Evolutionary conservation across 2,888 invertebrate species (phyloP).

Genomic region (Erpobdella octoculata): DNA sequence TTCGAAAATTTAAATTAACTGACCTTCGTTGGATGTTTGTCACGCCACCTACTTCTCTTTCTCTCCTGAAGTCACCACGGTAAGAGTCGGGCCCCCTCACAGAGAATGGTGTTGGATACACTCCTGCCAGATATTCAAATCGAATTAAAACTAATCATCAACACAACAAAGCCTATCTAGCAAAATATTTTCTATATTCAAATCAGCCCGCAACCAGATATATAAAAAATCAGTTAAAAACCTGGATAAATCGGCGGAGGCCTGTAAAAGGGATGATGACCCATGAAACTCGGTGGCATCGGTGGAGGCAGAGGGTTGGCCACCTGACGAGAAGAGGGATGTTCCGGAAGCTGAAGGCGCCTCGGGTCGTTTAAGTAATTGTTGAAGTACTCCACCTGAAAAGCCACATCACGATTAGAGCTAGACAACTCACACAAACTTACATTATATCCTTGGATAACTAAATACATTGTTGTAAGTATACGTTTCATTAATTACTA

Average conservation of each 20-base stretch:
- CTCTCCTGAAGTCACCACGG: slow-evolving; percentile 26
- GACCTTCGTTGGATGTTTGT: too few relatives aligned
- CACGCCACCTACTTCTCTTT: too few relatives aligned
- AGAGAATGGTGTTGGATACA: slow-evolving; percentile 17
- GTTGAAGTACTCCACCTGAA: slow-evolving; percentile 84
- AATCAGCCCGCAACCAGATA: too few relatives aligned
- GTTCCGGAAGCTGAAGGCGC: slow-evolving; percentile 81
- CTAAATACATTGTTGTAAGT: not conserved
- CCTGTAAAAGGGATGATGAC: slow-evolving; percentile 16
- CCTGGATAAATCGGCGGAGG: slow-evolving; percentile 20
- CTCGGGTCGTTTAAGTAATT: slow-evolving; percentile 87
- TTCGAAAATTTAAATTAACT: slow-evolving; percentile 3
- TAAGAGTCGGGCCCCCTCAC: slow-evolving; percentile 17
- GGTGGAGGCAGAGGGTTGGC: slow-evolving; percentile 32
- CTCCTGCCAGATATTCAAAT: not conserved
- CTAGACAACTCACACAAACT: not conserved
- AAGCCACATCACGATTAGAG: not conserved
- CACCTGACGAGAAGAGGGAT: slow-evolving; percentile 50
- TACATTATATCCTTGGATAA: not conserved
- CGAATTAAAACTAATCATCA: not conserved
- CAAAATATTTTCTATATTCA: not conserved
- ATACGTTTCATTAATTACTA: too few relatives aligned
- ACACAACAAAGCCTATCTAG: not conserved
- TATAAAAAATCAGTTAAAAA: not conserved
- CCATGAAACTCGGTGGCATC: slow-evolving; percentile 19